A percentile compares a stretch with the other conserved stretches of the same genome.
Evolutionary conservation across 2,888 invertebrate genomes (phyloP).

Genomic region (Drosophila mimica): DNA sequence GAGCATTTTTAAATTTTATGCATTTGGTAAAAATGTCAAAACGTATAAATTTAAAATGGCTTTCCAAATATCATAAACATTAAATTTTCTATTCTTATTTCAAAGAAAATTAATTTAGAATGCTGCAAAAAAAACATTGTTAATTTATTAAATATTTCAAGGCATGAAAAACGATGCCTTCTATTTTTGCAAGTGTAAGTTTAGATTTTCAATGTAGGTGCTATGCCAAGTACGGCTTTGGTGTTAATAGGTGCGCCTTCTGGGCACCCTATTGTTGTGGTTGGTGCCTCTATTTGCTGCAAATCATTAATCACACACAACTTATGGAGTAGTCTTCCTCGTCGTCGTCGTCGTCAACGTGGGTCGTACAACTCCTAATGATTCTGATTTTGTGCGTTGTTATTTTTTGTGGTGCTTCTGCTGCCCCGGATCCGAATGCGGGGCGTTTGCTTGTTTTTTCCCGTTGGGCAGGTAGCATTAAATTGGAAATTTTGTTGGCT

Average conservation of each 20-base stretch:
- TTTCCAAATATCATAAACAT: background rate
- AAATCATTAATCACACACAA: conserved; percentile 70
- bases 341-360: conserved; percentile 39
- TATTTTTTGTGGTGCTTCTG: background rate
- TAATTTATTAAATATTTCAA: background rate
- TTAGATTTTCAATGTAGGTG: conserved; percentile 48
- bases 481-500: conserved; percentile 24
- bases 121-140: background rate
- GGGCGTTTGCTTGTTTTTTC: conserved; percentile 11
- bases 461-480: conserved; percentile 57
- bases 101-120: too few relatives aligned
- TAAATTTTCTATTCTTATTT: background rate
- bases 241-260: conserved; percentile 78
- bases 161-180: fast-evolving
- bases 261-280: conserved; percentile 70
- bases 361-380: conserved; percentile 52
- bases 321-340: conserved; percentile 61
- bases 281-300: conserved; percentile 65
- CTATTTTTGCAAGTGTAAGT: background rate
- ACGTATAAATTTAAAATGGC: too few relatives aligned
- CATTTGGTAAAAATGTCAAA: too few relatives aligned
- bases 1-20: too few relatives aligned
- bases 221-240: conserved; percentile 52
- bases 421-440: conserved; percentile 5
- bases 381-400: conserved; percentile 33